Conservation (phyloP, 2,113 vertebrate species). For the Cryptotis parvus region DNA sequence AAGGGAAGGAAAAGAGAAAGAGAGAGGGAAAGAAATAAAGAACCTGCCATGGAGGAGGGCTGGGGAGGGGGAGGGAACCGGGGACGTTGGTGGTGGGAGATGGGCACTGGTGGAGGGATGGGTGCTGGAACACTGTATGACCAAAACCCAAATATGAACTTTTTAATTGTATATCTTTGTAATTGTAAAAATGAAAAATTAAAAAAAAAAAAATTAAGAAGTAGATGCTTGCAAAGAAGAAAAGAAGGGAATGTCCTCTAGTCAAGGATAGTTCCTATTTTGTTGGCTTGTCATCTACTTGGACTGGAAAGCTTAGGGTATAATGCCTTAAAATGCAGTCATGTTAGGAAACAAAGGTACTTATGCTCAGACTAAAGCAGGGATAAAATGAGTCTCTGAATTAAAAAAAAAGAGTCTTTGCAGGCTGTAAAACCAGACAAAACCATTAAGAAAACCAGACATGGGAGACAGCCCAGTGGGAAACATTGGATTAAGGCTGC, state of each 20-base stretch:
- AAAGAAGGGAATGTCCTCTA: neutral
- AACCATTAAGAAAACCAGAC: constrained; percentile 58
- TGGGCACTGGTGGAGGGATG: no score
- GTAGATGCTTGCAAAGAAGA: neutral
- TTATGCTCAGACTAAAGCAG: constrained; percentile 52
- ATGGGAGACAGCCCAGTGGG: constrained; percentile 43
- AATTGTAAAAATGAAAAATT: no score
- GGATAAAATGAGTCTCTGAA: constrained; percentile 64
- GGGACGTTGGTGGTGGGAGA: no score
- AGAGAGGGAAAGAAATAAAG: no score
- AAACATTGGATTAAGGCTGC: constrained; percentile 69
- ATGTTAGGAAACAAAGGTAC: constrained; percentile 64
- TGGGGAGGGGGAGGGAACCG: no score
- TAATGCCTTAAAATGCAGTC: constrained; percentile 53
- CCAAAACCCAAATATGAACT: no score
- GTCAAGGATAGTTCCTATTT: constrained; percentile 11
- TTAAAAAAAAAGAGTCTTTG: constrained; percentile 49
- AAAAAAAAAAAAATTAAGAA: constrained; percentile 46
- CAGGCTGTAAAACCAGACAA: constrained; percentile 64
- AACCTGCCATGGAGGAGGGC: no score
- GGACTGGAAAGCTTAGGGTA: constrained; percentile 55
- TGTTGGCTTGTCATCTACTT: constrained; percentile 27
- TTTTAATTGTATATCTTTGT: no score
- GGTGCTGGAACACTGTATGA: no score
- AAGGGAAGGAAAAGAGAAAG: no score